phyloP scores from a whole-genome alignment of 2,888 invertebrate genomes.

The Conus canariensis region DNA sequence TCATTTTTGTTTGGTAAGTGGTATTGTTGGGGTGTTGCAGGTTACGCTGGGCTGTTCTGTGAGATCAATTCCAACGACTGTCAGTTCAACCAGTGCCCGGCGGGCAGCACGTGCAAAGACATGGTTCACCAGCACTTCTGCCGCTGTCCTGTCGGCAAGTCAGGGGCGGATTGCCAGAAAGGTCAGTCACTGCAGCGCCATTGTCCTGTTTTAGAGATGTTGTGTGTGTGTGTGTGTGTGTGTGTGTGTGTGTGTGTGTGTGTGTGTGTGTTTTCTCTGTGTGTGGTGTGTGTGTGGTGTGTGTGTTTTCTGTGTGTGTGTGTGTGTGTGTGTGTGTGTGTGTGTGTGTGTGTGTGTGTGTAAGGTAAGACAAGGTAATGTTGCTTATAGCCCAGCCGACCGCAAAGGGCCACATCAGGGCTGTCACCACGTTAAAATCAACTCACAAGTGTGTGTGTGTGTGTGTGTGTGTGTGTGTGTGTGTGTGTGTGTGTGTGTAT shows the following conservation, averaged over 20 bases:
- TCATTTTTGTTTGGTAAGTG: no score
- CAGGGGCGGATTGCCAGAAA: slow-evolving; percentile 97
- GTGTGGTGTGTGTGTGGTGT: no score
- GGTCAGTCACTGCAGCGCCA: slow-evolving; percentile 80
- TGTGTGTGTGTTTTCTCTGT: neutral
- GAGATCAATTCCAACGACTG: slow-evolving; percentile 85
- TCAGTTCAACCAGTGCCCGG: slow-evolving; percentile 87
- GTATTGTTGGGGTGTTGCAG: slow-evolving; percentile 74
- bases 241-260: neutral
- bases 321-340: no score
- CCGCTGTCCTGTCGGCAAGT: slow-evolving; percentile 97
- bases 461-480: no score
- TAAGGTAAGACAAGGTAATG: no score
- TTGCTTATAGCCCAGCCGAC: no score
- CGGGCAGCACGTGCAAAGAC: slow-evolving; percentile 71
- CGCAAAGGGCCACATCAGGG: no score
- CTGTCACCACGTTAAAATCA: no score
- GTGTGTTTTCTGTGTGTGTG: neutral
- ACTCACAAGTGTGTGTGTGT: no score
- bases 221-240: neutral
- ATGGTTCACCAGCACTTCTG: slow-evolving; percentile 90
- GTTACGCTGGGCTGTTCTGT: slow-evolving; percentile 63
- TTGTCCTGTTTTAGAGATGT: neutral
- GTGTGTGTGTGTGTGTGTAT: no score
- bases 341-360: neutral